These are phyloP conservation scores for Matsumurasca onukii DNA, from an alignment of 1,140 invertebrate species.

Conservation along the genomic window DNA sequence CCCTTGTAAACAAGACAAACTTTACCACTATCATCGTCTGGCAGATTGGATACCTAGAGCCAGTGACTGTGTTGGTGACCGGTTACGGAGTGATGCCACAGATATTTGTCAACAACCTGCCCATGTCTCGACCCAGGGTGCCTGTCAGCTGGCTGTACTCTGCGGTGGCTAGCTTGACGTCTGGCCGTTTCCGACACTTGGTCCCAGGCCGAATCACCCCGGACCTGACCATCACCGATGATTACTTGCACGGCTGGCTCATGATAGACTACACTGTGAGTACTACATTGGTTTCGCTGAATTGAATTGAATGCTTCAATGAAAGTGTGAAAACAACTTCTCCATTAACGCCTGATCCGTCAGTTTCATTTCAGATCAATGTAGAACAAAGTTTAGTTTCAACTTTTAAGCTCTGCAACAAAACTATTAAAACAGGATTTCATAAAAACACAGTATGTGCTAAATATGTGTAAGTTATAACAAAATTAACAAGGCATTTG, in stretches of 20 bases:
- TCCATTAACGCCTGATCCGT: too few relatives aligned
- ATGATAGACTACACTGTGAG: background rate
- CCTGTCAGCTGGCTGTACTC: background rate
- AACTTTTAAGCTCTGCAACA: background rate
- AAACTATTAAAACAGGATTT: background rate
- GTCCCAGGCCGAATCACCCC: background rate
- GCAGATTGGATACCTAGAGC: conserved; percentile 45
- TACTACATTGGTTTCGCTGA: background rate
- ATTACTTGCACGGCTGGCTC: background rate
- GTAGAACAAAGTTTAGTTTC: background rate
- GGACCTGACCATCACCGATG: background rate
- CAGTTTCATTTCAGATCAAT: too few relatives aligned
- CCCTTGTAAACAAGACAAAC: too few relatives aligned
- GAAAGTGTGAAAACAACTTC: too few relatives aligned
- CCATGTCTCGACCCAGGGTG: conserved; percentile 18
- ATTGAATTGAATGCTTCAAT: too few relatives aligned
- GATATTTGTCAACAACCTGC: conserved; percentile 44
- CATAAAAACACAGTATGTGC: background rate
- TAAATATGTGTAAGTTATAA: background rate
- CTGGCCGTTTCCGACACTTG: background rate
- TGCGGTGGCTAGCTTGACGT: conserved; percentile 11
- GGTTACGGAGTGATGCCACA: conserved; percentile 49
- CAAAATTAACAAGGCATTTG: too few relatives aligned
- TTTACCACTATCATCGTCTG: conserved; percentile 9
- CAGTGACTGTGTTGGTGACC: conserved; percentile 43